Evolutionary conservation across 1,140 invertebrate genomes (phyloP).

Genomic region (Bilobella aurantiaca): DNA sequence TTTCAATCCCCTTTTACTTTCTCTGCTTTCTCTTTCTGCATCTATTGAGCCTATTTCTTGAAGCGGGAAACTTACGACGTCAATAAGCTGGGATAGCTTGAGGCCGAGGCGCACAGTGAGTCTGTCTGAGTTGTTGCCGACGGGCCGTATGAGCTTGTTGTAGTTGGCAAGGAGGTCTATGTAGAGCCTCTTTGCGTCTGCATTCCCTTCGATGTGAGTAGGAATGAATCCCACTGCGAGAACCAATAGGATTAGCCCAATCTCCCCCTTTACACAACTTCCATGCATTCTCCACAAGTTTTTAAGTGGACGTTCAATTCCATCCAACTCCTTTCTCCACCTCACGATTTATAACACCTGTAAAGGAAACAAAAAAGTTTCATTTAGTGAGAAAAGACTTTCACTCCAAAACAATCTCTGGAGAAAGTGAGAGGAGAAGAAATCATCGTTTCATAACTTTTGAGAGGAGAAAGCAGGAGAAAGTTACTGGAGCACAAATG

Average conservation of each 20-base stretch:
- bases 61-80: constrained; percentile 67
- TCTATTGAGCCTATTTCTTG: not conserved
- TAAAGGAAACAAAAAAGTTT: not conserved
- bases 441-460: not conserved
- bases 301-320: not conserved
- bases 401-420: not conserved
- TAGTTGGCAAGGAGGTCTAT: constrained; percentile 1
- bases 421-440: not conserved
- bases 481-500: too few species aligned
- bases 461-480: too few species aligned
- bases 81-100: constrained; percentile 89
- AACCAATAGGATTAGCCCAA: constrained; percentile 16
- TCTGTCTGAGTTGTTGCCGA: constrained; percentile 89
- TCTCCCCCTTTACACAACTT: not conserved
- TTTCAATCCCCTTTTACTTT: too few species aligned
- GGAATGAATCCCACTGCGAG: constrained; percentile 40
- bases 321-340: not conserved
- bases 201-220: constrained; percentile 43
- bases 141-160: constrained; percentile 9
- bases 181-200: constrained; percentile 3
- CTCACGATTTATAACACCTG: not conserved
- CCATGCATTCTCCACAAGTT: not conserved
- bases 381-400: not conserved
- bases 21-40: not conserved
- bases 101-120: constrained; percentile 94